Conservation (phyloP, 2,888 invertebrate species). For the Saturnia japonica region DNA sequence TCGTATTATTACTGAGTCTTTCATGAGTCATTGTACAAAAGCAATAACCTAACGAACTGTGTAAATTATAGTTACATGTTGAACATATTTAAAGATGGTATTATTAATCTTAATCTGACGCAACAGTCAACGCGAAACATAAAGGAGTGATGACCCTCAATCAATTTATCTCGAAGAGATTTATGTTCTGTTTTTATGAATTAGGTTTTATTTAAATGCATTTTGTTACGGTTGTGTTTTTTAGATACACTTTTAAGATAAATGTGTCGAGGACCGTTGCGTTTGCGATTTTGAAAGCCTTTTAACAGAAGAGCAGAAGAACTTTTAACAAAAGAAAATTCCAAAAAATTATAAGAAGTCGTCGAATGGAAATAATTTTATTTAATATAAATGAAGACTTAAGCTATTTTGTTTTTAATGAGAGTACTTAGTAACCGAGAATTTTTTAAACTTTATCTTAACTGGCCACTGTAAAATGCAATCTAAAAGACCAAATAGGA, state of each 20-base stretch:
- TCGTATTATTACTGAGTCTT: background rate
- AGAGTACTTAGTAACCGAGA: too few relatives aligned
- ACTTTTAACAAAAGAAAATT: background rate
- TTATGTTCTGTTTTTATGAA: constrained; percentile 2
- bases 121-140: background rate
- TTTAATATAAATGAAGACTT: too few relatives aligned
- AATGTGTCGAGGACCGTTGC: constrained; percentile 6
- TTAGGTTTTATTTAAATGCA: background rate
- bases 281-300: background rate
- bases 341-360: too few relatives aligned
- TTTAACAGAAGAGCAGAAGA: background rate
- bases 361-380: background rate
- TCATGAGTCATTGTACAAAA: constrained; percentile 1
- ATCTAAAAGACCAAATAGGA: background rate
- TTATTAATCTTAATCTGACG: constrained; percentile 9
- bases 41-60: constrained; percentile 9
- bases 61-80: constrained; percentile 33
- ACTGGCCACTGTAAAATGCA: background rate
- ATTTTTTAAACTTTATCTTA: background rate
- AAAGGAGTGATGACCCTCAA: background rate
- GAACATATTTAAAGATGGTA: constrained; percentile 63
- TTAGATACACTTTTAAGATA: background rate
- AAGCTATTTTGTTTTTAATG: too few relatives aligned
- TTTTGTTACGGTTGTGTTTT: constrained; percentile 29
- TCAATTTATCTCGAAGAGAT: constrained; percentile 13